Percentiles rank a stretch among this genome's conserved stretches.
phyloP scores from a whole-genome alignment of 2,113 vertebrate genomes.

The Oncorhynchus tshawytscha region DNA sequence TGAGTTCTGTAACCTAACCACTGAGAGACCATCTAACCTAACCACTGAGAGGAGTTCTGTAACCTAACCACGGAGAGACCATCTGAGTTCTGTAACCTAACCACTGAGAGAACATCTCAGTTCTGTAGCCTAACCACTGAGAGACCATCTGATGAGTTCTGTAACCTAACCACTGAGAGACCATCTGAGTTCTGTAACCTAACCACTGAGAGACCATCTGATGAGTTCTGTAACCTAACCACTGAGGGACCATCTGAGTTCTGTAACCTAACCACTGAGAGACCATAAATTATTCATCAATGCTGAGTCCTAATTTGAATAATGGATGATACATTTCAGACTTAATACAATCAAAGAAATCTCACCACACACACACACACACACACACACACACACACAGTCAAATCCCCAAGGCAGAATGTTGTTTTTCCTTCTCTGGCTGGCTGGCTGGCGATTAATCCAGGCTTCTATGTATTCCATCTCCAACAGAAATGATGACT shows the following conservation, averaged over 20 bases:
- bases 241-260: constrained; percentile 25
- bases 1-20: too few relatives aligned
- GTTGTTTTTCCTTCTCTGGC: constrained; percentile 23
- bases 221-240: constrained; percentile 53
- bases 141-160: too few relatives aligned
- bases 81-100: too few relatives aligned
- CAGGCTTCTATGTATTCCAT: constrained; percentile 23
- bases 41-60: too few relatives aligned
- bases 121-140: too few relatives aligned
- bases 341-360: constrained; percentile 51
- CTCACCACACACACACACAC: too few relatives aligned
- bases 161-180: too few relatives aligned
- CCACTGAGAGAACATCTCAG: too few relatives aligned
- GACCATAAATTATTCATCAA: constrained; percentile 54
- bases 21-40: too few relatives aligned
- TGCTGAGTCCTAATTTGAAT: constrained; percentile 56
- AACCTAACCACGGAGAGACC: too few relatives aligned
- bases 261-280: constrained; percentile 49
- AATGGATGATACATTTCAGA: constrained; percentile 55
- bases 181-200: too few relatives aligned
- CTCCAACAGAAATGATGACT: constrained; percentile 40
- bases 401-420: constrained; percentile 5
- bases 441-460: constrained; percentile 6
- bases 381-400: too few relatives aligned
- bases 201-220: background rate